Conservation (phyloP, 2,797 vertebrate genomes). For the Channallabes apus region DNA sequence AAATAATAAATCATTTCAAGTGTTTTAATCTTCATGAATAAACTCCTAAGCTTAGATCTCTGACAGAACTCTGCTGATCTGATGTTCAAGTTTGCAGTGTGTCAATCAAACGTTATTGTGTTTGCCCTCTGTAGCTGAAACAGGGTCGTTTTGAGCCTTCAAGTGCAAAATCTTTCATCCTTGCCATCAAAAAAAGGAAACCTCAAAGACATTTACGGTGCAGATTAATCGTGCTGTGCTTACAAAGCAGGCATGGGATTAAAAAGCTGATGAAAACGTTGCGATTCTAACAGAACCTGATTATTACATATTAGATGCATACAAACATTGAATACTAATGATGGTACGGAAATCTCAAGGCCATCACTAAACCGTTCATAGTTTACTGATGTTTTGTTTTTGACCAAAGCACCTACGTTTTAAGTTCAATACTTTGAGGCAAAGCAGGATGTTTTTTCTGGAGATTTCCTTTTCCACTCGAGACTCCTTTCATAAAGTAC, state of each 20-base stretch:
- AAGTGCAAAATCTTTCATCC: conserved; percentile 50
- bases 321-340: conserved; percentile 27
- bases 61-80: background rate
- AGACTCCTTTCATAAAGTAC: background rate
- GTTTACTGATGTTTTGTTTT: background rate
- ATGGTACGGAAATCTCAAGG: conserved; percentile 18
- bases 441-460: background rate
- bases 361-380: background rate
- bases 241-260: conserved; percentile 52
- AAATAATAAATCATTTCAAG: background rate
- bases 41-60: conserved; percentile 7
- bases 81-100: background rate
- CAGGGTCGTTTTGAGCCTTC: conserved; percentile 45
- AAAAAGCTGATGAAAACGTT: conserved; percentile 48
- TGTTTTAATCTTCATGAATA: background rate
- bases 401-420: too few species aligned
- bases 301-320: conserved; percentile 51
- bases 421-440: too few species aligned
- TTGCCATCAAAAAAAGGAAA: conserved; percentile 36
- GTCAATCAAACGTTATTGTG: background rate
- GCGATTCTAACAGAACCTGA: conserved; percentile 47
- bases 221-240: conserved; percentile 35
- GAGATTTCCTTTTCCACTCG: background rate
- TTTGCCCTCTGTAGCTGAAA: conserved; percentile 36
- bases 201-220: conserved; percentile 51